Evolutionary conservation across 92 coral and sea anemone genomes (phyloP).

Genomic region (Phenganax stokvisi): DNA sequence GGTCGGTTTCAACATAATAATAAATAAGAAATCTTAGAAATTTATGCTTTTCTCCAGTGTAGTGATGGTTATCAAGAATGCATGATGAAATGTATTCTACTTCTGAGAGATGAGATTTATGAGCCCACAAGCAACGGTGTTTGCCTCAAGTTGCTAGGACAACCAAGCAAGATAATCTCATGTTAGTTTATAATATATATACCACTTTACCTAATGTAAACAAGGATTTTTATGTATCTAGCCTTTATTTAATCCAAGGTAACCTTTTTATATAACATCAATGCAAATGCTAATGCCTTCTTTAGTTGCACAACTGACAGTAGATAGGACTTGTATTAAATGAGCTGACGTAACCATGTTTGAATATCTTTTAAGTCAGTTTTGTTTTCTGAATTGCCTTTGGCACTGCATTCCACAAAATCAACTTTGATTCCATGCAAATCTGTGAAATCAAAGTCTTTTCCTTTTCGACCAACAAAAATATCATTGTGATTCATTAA

Average conservation of each 20-base stretch:
- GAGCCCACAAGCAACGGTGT: slow-evolving; percentile 19
- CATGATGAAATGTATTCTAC: slow-evolving; percentile 11
- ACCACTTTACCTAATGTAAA: neutral
- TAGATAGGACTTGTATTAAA: neutral
- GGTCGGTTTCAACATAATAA: neutral
- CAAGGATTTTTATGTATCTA: neutral
- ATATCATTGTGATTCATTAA: slow-evolving; percentile 45
- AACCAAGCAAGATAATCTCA: neutral
- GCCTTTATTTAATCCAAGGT: no score
- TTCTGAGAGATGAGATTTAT: slow-evolving; percentile 5
- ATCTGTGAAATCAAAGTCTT: slow-evolving; percentile 85
- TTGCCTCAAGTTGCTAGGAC: slow-evolving; percentile 23
- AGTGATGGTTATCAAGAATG: slow-evolving; percentile 10
- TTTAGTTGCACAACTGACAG: no score
- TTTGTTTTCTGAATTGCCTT: slow-evolving; percentile 61
- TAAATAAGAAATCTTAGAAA: neutral
- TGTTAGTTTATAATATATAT: slow-evolving; percentile 10
- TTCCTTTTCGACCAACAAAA: slow-evolving; percentile 74
- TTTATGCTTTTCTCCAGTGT: slow-evolving; percentile 10
- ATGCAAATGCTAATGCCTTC: no score
- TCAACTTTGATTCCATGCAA: slow-evolving; percentile 71
- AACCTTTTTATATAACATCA: no score
- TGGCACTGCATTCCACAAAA: slow-evolving; percentile 78
- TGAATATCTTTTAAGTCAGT: slow-evolving; percentile 54
- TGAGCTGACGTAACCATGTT: slow-evolving; percentile 54